These are phyloP conservation scores for Camelus dromedarius DNA, from an alignment of 2,113 vertebrate species.

Conservation along the genomic window DNA sequence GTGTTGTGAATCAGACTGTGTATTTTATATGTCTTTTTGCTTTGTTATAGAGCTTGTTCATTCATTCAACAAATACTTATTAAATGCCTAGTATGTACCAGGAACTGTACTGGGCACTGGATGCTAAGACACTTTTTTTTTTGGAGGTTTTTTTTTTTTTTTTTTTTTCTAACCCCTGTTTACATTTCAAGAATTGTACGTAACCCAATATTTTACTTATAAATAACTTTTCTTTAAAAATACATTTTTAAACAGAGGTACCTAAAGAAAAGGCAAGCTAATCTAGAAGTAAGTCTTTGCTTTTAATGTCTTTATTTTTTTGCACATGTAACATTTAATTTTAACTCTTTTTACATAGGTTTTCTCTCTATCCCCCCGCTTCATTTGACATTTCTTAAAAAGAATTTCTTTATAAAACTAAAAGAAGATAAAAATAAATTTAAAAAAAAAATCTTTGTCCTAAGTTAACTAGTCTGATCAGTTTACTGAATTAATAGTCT, in stretches of 20 bases:
- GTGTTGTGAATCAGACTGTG: not conserved
- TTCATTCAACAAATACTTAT: not conserved
- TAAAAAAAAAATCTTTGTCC: not conserved
- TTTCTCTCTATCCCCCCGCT: not conserved
- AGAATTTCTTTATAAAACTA: not conserved
- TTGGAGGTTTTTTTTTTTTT: not conserved
- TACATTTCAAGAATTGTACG: not conserved
- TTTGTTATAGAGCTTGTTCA: conserved; percentile 4
- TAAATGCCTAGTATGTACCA: not conserved
- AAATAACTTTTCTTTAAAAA: conserved; percentile 19
- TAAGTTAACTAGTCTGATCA: not conserved
- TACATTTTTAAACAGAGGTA: not conserved
- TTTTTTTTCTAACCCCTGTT: not conserved
- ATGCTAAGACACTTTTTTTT: not conserved
- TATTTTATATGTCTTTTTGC: not conserved
- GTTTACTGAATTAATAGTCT: not conserved
- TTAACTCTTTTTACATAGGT: not conserved
- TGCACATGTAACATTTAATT: not conserved
- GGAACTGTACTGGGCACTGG: not conserved
- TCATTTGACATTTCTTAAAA: conserved; percentile 14
- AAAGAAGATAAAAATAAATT: conserved; percentile 6
- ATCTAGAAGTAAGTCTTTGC: conserved; percentile 6
- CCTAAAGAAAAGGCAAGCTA: conserved; percentile 16
- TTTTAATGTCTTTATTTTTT: conserved; percentile 11
- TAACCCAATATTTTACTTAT: conserved; percentile 43